phyloP scores from a whole-genome alignment of 2,797 vertebrate genomes.

The Muraenolepis orangiensis region DNA sequence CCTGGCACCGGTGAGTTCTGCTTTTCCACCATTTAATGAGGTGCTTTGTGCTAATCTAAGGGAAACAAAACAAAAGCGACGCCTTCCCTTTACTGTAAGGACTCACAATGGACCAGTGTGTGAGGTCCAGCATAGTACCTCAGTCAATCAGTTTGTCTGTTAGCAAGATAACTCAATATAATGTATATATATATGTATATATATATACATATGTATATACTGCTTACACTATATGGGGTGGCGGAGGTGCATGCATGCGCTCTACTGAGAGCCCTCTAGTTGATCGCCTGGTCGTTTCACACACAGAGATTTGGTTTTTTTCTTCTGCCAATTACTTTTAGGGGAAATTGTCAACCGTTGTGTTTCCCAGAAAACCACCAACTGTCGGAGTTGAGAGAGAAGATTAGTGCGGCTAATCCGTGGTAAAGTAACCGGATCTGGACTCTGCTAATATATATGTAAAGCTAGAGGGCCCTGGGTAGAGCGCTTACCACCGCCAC shows the following conservation, averaged over 20 bases:
- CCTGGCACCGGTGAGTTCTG: conserved; percentile 76
- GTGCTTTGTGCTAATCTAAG: conserved; percentile 39
- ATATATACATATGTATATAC: too few species aligned
- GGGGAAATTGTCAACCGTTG: conserved; percentile 51
- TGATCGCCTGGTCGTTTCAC: conserved; percentile 21
- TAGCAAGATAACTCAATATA: too few species aligned
- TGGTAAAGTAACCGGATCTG: not conserved
- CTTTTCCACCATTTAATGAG: conserved; percentile 69
- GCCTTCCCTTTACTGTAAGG: conserved; percentile 70
- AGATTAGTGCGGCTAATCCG: not conserved
- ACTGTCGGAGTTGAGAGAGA: conserved; percentile 37
- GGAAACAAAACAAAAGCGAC: conserved; percentile 64
- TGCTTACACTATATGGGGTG: too few species aligned
- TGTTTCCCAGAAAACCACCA: conserved; percentile 2
- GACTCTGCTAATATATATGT: too few species aligned
- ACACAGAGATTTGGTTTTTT: not conserved
- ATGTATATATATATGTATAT: too few species aligned
- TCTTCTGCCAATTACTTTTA: conserved; percentile 56
- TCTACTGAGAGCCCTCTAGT: too few species aligned
- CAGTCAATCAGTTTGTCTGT: too few species aligned
- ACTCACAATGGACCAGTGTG: conserved; percentile 45
- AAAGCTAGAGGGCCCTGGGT: too few species aligned
- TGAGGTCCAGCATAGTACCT: conserved; percentile 13
- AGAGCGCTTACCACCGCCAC: too few species aligned
- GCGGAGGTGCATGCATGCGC: too few species aligned